Evolutionary conservation across 92 coral and sea anemone species (phyloP).

Genomic region (Palythoa heliodiscus): DNA sequence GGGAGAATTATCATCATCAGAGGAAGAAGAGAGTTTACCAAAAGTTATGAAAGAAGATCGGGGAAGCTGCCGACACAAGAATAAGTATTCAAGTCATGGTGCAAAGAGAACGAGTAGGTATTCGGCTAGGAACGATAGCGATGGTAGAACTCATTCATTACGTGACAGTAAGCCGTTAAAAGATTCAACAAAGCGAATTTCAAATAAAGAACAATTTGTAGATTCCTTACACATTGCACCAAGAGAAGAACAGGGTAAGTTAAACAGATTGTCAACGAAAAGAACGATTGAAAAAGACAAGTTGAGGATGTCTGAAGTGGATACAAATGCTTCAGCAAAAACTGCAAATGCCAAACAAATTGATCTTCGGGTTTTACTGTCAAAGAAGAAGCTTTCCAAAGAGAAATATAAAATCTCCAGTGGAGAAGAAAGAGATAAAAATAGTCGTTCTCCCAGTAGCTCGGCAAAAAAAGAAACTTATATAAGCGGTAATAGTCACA

Average conservation of each 20-base stretch:
- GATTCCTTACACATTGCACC: neutral
- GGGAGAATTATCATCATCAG: conserved; percentile 61
- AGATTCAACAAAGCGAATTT: neutral
- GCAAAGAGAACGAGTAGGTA: neutral
- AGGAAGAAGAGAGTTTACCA: conserved; percentile 36
- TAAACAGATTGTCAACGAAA: neutral
- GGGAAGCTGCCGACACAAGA: neutral
- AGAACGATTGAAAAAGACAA: neutral
- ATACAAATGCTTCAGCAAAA: neutral
- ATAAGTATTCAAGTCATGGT: neutral
- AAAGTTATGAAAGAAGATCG: neutral
- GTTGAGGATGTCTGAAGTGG: neutral
- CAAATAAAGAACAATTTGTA: neutral
- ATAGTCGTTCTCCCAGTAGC: neutral
- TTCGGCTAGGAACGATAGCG: conserved; percentile 9
- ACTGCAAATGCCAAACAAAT: neutral
- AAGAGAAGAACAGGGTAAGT: neutral
- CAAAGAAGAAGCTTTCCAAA: neutral
- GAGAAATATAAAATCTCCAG: neutral
- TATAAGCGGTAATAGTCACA: neutral
- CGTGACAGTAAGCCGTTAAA: neutral
- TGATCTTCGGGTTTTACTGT: neutral
- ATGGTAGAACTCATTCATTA: neutral
- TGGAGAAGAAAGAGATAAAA: neutral
- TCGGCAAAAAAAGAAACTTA: neutral